Evolutionary conservation across 2,888 invertebrate species (phyloP), one percentile per base, ranked within the genome.

Genomic region (Trichopoda pennipes): DNA sequence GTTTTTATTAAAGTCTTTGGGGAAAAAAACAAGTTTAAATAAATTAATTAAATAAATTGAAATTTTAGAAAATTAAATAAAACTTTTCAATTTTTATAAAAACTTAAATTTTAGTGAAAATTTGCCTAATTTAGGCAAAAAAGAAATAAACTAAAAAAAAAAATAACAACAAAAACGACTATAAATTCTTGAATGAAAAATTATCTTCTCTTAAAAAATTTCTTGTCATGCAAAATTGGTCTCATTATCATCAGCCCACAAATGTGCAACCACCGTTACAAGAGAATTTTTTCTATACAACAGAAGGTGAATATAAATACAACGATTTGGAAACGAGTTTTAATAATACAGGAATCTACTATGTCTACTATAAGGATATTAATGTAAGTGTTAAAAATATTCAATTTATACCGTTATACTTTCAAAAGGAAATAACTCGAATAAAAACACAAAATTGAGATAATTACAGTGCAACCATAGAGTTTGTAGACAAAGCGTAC

Each of bases 321-420:
- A 83, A 74, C 61, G 64, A 83, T 74, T 66, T 68, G 63, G 80
- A 73, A 81, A 79, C 84, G 82, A 69, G 84, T 83, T 60, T 66
- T 16, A 74, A 79, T 56, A 66, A 75, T 47, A 49, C 58, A 28
- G 81, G 69, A 64, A 87, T 89, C 87, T 90, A 89, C 87, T 89
- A 89, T 88, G 88, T 89, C 84, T 87, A 89, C 86, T 89, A 89
- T 87, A 89, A 89, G 89, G 89, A 89, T 88, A 86, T 89, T 85
- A 88, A 89, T 89, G 89, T 89, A 89, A 89, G 89, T 89, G 28
- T 21, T 51, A 7, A 0, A n/a, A 44, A 17, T 32, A n/a, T 42
- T 28, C 14, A 10, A 42, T 51, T 23, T 38, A 1, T 12, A 12
- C 9, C 35, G n/a, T 28, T 17, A 2, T 8, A 38, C 28, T 28